Base-by-base conservation (phyloP, 2,797 vertebrate genomes). In the Manis javanica region DNA sequence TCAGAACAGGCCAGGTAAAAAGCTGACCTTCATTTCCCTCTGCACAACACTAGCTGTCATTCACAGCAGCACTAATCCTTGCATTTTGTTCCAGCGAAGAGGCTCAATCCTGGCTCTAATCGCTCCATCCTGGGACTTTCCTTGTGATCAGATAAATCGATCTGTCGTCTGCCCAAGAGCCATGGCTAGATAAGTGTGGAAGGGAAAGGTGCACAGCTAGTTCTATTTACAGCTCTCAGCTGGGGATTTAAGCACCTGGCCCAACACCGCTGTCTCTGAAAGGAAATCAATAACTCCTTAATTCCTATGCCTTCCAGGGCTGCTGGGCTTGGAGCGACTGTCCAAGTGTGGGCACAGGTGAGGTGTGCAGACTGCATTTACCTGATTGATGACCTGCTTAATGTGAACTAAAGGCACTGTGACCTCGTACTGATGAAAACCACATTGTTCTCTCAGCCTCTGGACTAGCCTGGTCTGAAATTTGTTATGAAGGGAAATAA, bases 1-100 rank as follows among this genome's bases (percentile, higher is more conserved):
- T 87, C 23, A 98, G 84, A 97, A 97, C 74, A 18, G 49, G 66
- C n/a, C 46, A 66, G 53, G 79, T 97, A 15, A 96, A 86, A 49
- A 46, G 18, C 61, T n/a, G 64, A 12, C 64, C 51, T 93, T 95
- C 23, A 15, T 26, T 29, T 79, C 46, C 34, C 81, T 53, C 16
- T 9, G 57, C 49, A 86, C 15, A 61, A 26, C 23, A 64, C n/a
- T 29, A 46, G 61, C 14, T 75, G 49, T 72, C 82, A 57, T 46
- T 86, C 23, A 15, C 5, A 4, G 18, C 31, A 90, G 42, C 49
- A 82, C 68, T 55, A 74, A 71, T 74, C 59, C 66, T 34, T 16
- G 34, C 4, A 53, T 61, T 53, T 72, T 83, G 24, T 75, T 55
- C 59, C 85, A 64, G 79, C 79, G 42, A 91, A 95, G 55, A 57